Base-by-base conservation (phyloP, 2,797 vertebrate genomes). In the Masticophis lateralis region DNA sequence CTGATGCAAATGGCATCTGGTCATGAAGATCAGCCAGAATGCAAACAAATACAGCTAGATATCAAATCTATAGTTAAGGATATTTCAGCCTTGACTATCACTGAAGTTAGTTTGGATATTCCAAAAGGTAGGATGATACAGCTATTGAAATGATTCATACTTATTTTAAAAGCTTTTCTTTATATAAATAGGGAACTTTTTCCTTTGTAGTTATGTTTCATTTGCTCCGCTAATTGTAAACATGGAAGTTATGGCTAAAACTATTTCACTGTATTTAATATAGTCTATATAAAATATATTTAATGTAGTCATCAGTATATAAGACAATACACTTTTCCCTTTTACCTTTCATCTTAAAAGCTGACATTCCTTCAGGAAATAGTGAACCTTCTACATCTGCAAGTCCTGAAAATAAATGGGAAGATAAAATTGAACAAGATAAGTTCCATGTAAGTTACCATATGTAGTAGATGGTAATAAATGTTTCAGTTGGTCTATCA, bases 31-130 rank as follows among this genome's bases (percentile, higher is more conserved):
- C 92, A 94, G 57, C 90, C 93, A 16, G 95, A 94, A 8, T 93
- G 86, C 93, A 91, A 83, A 3, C 96, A 95, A 90, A 96, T 94
- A 88, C 95, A 95, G 86, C 95, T 97, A 90, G 95, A 97, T 93
- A 94, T 95, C 43, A 95, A 96, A 60, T 93, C 96, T 92, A 94
- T 97, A 56, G 37, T 97, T 94, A 96, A 97, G 91, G 96, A 96
- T 63, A 97, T 98, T 57, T 86, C 96, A 91, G 95, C 96, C 59
- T 93, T 98, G 92, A 95, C 96, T 60, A 93, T 97, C 91, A 94
- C 86, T 74, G 88, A 95, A 1, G 32, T 93, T 91, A 91, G 94
- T 10, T 25, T 16, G 88, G 92, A 55, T 20, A 0, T 16, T 56
- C 43, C 16, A 92, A 96, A 95, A 96, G 96, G 96, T 97, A 94